A percentile compares a stretch with the other conserved stretches of the same genome.
Evolutionary conservation across 2,888 invertebrate species (phyloP).

Genomic region (Hermaeophaga mercurialis): DNA sequence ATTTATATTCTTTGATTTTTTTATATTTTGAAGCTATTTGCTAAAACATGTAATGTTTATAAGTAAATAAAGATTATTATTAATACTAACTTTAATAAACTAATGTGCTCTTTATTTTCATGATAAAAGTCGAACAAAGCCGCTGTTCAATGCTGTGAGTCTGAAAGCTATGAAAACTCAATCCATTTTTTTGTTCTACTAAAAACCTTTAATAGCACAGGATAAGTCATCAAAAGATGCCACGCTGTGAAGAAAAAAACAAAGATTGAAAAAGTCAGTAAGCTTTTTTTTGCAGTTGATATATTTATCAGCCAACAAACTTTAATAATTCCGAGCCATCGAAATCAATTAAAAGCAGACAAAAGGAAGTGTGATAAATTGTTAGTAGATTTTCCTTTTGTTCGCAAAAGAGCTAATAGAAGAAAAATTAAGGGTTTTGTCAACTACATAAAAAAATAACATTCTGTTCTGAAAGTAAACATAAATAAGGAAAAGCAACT

Average conservation of each 20-base stretch:
- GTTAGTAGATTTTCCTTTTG: constrained; percentile 13
- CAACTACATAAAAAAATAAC: constrained; percentile 1
- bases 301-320: constrained; percentile 12
- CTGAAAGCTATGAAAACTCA: constrained; percentile 2
- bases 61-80: no score
- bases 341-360: constrained; percentile 15
- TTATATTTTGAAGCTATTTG: no score
- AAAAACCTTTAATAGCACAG: constrained; percentile 4
- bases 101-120: no score
- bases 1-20: no score
- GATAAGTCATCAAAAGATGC: constrained; percentile 13
- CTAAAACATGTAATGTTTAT: no score
- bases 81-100: no score
- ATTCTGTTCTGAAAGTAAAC: no score
- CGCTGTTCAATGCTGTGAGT: not conserved
- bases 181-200: constrained; percentile 3
- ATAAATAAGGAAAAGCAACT: no score
- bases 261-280: constrained; percentile 1
- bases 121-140: no score
- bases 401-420: constrained; percentile 10
- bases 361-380: constrained; percentile 14
- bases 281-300: constrained; percentile 3
- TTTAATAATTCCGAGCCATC: constrained; percentile 11
- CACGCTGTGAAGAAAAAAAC: constrained; percentile 3
- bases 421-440: constrained; percentile 1